Evolutionary conservation across 1,140 invertebrate genomes (phyloP), one percentile per base, ranked within the genome.

Genomic region (Oedothorax gibbosus): DNA sequence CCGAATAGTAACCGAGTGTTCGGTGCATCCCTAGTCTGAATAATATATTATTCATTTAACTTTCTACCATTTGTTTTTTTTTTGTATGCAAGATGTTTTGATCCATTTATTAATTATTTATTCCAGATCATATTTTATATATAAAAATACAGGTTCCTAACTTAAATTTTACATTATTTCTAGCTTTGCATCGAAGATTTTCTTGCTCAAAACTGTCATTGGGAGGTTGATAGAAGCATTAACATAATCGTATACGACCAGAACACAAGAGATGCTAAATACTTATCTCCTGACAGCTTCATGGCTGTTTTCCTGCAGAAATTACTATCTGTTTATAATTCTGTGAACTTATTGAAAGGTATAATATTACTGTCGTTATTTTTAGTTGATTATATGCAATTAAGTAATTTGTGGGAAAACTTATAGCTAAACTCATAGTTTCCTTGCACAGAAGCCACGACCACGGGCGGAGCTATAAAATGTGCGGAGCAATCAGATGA

Each of bases 201-300:
- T 57, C 88, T 92, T 18, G 87, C 89, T 15, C 91, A 92, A 86
- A 89, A 89, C 15, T 92, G 91, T 86, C 91, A 91, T 51, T 89
- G 91, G 86, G 90, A 90, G 35, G 88, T 89, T 50, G 91, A 91
- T 76, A 89, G 89, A 68, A 88, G 88, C 51, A 89, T 87, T 76
- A 90, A 92, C 85, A 89, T 92, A 35, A 90, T 93, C 62, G 91
- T 93, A 7, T 93, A 93, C 87, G 92, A 93, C 88, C 91, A 92
- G 86, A 90, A 90, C 84, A 91, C 91, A 2, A 87, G 88, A 49
- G 88, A 89, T 82, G 87, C 90, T 12, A 87, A 88, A 14, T 86
- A 88, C 18, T 88, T 92, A 49, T 89, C 90, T 2, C 87, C 89
- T 14, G 92, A 92, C 87, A 91, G 90, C 88, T 92, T 92, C 88